Evolutionary conservation across 1,140 invertebrate genomes (phyloP).

Genomic region (Oscheius sp.): DNA sequence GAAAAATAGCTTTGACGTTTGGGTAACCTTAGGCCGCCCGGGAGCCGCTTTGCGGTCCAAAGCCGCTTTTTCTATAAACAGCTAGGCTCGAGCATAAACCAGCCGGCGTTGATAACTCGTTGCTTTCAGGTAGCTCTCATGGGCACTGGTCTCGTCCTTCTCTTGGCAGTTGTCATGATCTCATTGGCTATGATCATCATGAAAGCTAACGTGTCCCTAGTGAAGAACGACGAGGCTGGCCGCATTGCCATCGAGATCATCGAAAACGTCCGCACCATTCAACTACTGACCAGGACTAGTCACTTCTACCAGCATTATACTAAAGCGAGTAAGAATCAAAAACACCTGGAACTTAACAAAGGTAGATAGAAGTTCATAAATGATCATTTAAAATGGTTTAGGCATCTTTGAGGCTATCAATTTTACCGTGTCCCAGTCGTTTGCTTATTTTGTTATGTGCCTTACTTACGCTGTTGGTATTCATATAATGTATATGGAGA

Average conservation of each 20-base stretch:
- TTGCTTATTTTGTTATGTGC: conserved; percentile 41
- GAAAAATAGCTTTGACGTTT: too few relatives aligned
- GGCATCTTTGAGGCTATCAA: conserved; percentile 36
- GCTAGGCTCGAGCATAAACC: too few relatives aligned
- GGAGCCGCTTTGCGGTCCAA: too few relatives aligned
- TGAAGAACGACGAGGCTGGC: conserved; percentile 63
- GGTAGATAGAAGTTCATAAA: not conserved
- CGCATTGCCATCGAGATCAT: conserved; percentile 43
- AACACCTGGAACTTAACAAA: conserved; percentile 27
- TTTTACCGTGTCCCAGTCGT: conserved; percentile 39
- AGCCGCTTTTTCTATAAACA: too few relatives aligned
- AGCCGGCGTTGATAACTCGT: conserved; percentile 41
- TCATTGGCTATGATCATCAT: conserved; percentile 77
- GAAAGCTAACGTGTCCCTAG: conserved; percentile 69
- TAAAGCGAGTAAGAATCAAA: not conserved
- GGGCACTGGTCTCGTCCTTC: conserved; percentile 62
- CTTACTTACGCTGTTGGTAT: conserved; percentile 40
- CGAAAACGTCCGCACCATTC: conserved; percentile 45
- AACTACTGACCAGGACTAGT: conserved; percentile 38
- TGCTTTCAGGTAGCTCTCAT: conserved; percentile 40
- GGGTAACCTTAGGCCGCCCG: too few relatives aligned
- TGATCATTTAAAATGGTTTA: not conserved
- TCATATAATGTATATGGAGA: conserved; percentile 30
- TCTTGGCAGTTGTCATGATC: conserved; percentile 74
- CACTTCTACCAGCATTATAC: conserved; percentile 34